Conservation (phyloP, 2,797 vertebrate species). For the Molossus molossus region DNA sequence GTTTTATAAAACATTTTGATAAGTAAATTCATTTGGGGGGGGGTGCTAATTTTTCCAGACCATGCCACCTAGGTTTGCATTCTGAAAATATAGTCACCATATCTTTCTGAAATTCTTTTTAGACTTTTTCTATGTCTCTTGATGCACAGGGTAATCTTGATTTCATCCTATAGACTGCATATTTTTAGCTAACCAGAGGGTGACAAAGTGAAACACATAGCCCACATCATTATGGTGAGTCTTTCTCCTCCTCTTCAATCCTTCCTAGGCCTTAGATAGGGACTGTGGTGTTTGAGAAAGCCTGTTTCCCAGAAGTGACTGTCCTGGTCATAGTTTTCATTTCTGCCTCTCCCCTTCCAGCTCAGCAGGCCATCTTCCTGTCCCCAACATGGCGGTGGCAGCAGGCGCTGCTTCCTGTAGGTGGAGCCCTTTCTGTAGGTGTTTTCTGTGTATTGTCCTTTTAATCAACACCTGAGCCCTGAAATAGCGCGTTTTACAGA, state of each 20-base stretch:
- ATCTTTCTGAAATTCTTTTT: neutral
- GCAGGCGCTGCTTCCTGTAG: neutral
- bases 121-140: neutral
- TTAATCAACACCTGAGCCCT: neutral
- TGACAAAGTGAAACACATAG: neutral
- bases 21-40: neutral
- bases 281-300: neutral
- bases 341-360: neutral
- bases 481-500: neutral
- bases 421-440: neutral
- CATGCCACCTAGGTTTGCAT: neutral
- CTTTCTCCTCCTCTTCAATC: neutral
- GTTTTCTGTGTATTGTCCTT: neutral
- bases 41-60: neutral
- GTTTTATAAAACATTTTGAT: neutral
- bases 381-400: neutral
- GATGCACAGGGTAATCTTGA: neutral
- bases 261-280: neutral
- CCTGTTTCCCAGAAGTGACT: neutral
- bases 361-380: neutral
- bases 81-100: neutral
- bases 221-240: neutral
- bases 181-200: neutral
- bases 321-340: rapidly evolving
- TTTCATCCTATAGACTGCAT: neutral